Base-by-base conservation (phyloP, 2,888 invertebrate species). In the Aspidiotus rigidus region DNA sequence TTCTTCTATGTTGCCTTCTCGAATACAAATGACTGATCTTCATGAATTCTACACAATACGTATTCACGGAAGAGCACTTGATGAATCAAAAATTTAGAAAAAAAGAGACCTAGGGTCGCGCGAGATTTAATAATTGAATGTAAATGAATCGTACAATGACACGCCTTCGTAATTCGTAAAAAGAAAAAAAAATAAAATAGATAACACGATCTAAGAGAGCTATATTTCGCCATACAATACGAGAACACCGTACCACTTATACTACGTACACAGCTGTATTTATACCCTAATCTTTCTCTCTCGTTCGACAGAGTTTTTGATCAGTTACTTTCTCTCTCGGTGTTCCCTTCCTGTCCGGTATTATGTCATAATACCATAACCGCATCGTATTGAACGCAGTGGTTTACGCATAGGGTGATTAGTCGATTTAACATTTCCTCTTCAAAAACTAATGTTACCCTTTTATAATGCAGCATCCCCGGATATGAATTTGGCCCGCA, bases 361-460 rank as follows among this genome's bases (percentile, higher is more conserved):
- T 66, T 66, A 66, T 66, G 66, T 57, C 66, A 66, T 66, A 66
- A 66, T 66, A 66, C 66, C 66, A 66, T 66, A 66, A 66, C 66
- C 66, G 56, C 66, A 57, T 57, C 57, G 59, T 55, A 66, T 66
- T 66, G 16, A 66, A 66, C 28, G 55, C 64, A 16, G 64, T 64
- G 64, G 64, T 64, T 64, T 64, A 11, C 41, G 15, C 5, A 64
- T 16, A 64, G 54, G 55, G 56, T 64, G 64, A 40, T 64, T n/a
- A 28, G 28, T 28, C 28, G 28, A 28, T 28, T 28, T 28, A 28
- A 28, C 28, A 28, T 28, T 28, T 28, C 28, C 28, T 28, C 28
- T 28, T 28, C 28, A 28, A 28, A 28, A 28, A 28, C 28, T 28
- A 28, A 28, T 28, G 28, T 28, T 28, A 28, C 28, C 28, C 28